Base-by-base conservation (phyloP, 2,888 invertebrate species). In the Dione vanillae region DNA sequence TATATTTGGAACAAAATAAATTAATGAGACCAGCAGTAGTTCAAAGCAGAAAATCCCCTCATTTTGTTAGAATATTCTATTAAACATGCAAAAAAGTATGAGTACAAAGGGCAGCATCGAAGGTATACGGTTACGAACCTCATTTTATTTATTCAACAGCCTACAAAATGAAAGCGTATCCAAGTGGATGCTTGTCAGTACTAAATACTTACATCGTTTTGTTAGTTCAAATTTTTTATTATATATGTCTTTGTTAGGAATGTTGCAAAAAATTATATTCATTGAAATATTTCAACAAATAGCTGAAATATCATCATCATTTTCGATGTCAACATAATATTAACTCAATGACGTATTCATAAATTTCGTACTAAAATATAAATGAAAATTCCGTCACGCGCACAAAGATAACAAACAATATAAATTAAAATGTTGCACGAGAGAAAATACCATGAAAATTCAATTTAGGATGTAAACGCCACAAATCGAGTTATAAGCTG, bases 401-500 rank as follows among this genome's bases (percentile, higher is more conserved):
- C 51, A 56, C 62, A 69, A 62, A 69, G 54, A 45, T 62, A 69
- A 54, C 64, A 64, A 64, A 49, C 64, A 40, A 40, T 64, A 51
- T 19, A 64, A 65, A 41, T 65, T 65, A 54, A 65, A 41, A 65
- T 54, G 43, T 54, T 52, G 27, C 41, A 65, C 27, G 51, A 43
- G 52, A 65, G 65, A 51, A 65, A 54, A 54, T 41, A 41, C 41
- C 27, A 52, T 43, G 20, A 52, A 52, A 65, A 65, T 52, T 69
- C 20, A 64, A 56, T 69, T 62, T 69, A 54, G 47, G 37, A 64
- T 64, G 45, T 69, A 69, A 37, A 69, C 62, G 54, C 64, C 54
- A 54, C 61, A 61, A 68, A 68, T 62, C 64, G 54, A 69, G 69
- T 69, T 69, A 62, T 64, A 64, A 69, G 62, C 62, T 64, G 62